Percentiles rank a stretch among this genome's conserved stretches.
Evolutionary conservation across 92 coral and sea anemone species (phyloP).

Genomic region (Bergia puertoricense): DNA sequence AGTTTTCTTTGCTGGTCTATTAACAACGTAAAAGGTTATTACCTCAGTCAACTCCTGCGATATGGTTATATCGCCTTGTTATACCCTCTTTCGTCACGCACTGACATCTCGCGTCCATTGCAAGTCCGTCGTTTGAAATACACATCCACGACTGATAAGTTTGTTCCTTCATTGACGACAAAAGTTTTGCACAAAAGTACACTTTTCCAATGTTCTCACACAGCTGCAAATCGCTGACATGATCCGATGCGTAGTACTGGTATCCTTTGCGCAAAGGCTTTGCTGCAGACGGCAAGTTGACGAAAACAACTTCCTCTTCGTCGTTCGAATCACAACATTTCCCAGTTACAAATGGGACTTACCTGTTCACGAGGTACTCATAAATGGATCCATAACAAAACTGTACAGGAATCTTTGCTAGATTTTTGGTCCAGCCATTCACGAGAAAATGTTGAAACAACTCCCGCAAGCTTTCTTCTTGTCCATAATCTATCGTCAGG

Average conservation of each 20-base stretch:
- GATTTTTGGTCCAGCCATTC: constrained; percentile 19
- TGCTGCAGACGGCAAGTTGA: no score
- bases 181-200: background rate
- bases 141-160: constrained; percentile 6
- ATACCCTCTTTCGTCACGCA: constrained; percentile 12
- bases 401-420: background rate
- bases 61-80: constrained; percentile 2
- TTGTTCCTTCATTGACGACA: constrained; percentile 8
- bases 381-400: background rate
- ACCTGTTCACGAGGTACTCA: background rate
- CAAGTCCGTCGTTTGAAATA: background rate
- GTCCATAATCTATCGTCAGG: constrained; percentile 3
- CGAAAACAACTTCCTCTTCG: constrained; percentile 7
- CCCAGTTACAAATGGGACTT: background rate
- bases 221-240: constrained; percentile 3
- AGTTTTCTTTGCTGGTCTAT: no score
- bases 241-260: background rate
- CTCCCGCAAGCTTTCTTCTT: constrained; percentile 2
- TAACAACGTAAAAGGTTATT: no score
- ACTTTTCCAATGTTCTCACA: background rate
- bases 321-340: constrained; percentile 1
- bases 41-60: background rate
- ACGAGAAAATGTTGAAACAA: background rate
- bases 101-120: constrained; percentile 3
- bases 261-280: no score